Evolutionary conservation across 2,113 vertebrate species (phyloP), one percentile per base, ranked within the genome.

Genomic region (Glaucomys volans): DNA sequence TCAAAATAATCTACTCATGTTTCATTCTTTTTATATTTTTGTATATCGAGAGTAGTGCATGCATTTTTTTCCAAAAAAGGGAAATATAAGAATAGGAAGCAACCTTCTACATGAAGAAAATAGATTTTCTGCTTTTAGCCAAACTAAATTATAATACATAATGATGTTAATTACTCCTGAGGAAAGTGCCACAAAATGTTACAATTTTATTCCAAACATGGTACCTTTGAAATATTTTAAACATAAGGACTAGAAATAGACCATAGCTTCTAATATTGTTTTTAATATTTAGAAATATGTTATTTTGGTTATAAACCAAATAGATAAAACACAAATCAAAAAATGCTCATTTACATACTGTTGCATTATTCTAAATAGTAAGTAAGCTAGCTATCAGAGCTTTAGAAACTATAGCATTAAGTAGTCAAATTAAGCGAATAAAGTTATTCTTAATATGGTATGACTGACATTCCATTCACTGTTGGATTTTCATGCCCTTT

Each of bases 81-180:
- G 1, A 72, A 77, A 32, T 37, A 86, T 30, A 18, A 82, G 8
- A 95, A 30, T n/a, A 75, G 37, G 12, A 92, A 87, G 52, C 7
- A 52, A 69, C 10, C 4, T 80, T 62, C 42, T 24, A 80, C 16
- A 80, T 7, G 22, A 76, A 77, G 50, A 50, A 91, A 80, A 89
- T 2, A 44, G 30, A 50, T 86, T 76, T 76, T 90, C 71, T 72
- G n/a, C 26, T 90, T 52, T 71, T 69, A 42, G 50, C 13, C 18
- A 5, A 67, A 82, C 47, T 86, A 80, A 85, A 76, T 71, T 57
- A 74, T 9, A 77, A 28, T 74, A 37, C 8, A 52, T 50, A 13
- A 69, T 87, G 24, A 93, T 67, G 76, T 42, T 90, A 90, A 74
- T 94, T 90, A 84, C 28, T 87, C 35, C 5, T 26, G 87, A 86